Conservation (phyloP, 2,888 invertebrate genomes). For the Tenthredo mesomela region DNA sequence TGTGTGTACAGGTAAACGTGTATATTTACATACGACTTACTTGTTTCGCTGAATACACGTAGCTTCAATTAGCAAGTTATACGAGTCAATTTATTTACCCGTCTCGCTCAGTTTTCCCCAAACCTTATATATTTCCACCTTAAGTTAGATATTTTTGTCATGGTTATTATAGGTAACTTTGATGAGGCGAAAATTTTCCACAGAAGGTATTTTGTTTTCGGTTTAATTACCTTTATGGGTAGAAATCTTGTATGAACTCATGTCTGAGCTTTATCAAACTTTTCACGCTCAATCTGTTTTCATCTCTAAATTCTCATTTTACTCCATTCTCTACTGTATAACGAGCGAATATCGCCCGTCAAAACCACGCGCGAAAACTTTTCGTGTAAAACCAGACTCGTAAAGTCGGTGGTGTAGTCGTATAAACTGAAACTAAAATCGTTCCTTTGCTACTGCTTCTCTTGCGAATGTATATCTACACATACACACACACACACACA, state of each 20-base stretch:
- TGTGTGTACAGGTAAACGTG: background rate
- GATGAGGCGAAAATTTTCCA: too few species aligned
- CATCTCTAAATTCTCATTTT: background rate
- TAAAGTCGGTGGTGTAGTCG: constrained; percentile 31
- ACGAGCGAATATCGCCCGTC: constrained; percentile 42
- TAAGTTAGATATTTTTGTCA: too few species aligned
- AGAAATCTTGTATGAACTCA: background rate
- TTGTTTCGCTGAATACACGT: constrained; percentile 31
- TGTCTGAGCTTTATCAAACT: background rate
- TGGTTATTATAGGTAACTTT: too few species aligned
- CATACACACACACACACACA: background rate
- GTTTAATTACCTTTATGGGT: background rate
- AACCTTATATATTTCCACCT: background rate
- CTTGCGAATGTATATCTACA: background rate
- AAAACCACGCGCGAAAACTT: constrained; percentile 40
- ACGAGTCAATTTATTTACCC: constrained; percentile 1
- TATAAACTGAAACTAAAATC: constrained; percentile 46
- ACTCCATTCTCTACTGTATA: background rate
- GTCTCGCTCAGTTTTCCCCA: background rate
- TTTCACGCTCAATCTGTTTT: constrained; percentile 9
- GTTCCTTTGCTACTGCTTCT: constrained; percentile 11
- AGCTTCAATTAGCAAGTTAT: constrained; percentile 23
- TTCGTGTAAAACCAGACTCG: constrained; percentile 41
- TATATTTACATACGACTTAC: constrained; percentile 31
- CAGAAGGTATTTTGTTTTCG: background rate